Percentiles rank a stretch among this genome's conserved stretches.
Conservation (phyloP, 2,797 vertebrate species). For the Rhinophrynus dorsalis region DNA sequence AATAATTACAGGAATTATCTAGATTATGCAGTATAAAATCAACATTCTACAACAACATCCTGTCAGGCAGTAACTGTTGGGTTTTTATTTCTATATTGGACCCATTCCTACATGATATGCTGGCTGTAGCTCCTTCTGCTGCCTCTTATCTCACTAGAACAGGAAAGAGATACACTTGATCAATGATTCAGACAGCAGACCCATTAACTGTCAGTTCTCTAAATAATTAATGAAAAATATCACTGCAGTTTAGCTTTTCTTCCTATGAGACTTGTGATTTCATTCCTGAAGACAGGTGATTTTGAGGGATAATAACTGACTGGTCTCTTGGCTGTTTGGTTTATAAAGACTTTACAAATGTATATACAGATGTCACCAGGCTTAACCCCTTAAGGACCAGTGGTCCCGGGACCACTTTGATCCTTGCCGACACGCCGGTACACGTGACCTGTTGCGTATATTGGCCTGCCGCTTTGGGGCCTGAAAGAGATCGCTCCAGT, state of each 20-base stretch:
- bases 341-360: too few relatives aligned
- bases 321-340: too few relatives aligned
- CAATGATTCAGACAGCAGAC: neutral
- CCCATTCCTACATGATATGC: neutral
- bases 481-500: too few relatives aligned
- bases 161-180: neutral
- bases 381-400: too few relatives aligned
- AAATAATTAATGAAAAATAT: constrained; percentile 8
- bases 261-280: neutral
- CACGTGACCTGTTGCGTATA: too few relatives aligned
- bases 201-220: neutral
- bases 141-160: constrained; percentile 7
- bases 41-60: neutral
- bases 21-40: too few relatives aligned
- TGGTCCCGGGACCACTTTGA: too few relatives aligned
- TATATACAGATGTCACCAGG: too few relatives aligned
- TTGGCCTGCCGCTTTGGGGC: too few relatives aligned
- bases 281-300: neutral
- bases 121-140: neutral
- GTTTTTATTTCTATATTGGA: constrained; percentile 5
- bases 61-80: neutral
- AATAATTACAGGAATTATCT: too few relatives aligned
- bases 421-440: too few relatives aligned
- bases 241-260: neutral
- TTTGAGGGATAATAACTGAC: neutral